phyloP scores from a whole-genome alignment of 2,888 invertebrate genomes.

The Ptychoptera albimana region DNA sequence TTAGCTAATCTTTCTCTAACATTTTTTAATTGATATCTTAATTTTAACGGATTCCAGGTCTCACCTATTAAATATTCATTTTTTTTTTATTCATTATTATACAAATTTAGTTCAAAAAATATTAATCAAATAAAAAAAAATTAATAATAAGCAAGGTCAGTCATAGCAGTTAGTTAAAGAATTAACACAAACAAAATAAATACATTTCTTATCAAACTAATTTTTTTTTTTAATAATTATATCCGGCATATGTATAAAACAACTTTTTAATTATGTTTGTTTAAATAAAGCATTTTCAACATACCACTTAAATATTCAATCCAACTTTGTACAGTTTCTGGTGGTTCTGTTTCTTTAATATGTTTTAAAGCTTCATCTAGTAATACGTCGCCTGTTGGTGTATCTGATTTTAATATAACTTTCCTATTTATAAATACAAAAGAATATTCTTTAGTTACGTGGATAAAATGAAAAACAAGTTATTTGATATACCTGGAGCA shows the following conservation, averaged over 20 bases:
- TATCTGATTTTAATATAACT: conserved; percentile 66
- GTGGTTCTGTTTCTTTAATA: conserved; percentile 94
- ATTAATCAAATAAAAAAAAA: background rate
- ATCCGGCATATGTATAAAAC: no score
- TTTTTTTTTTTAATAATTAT: no score
- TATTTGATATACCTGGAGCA: conserved; percentile 57
- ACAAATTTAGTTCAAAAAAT: background rate
- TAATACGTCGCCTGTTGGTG: conserved; percentile 93
- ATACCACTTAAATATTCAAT: conserved; percentile 97
- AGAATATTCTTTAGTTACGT: background rate
- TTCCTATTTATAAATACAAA: conserved; percentile 47
- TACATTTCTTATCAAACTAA: background rate
- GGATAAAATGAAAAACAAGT: background rate
- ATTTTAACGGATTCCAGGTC: conserved; percentile 98
- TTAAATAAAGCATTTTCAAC: conserved; percentile 15
- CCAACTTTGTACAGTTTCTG: conserved; percentile 97
- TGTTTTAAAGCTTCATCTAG: conserved; percentile 91
- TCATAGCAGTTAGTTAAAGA: background rate
- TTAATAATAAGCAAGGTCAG: background rate
- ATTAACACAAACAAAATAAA: no score
- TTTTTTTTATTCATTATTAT: conserved; percentile 2
- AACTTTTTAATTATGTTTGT: background rate
- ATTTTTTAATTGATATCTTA: conserved; percentile 95
- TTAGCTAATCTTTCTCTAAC: conserved; percentile 97
- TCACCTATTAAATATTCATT: conserved; percentile 49